Percentiles rank a stretch among this genome's conserved stretches.
These are phyloP conservation scores for Pteronotus mesoamericanus DNA, from an alignment of 2,797 vertebrate species.

Conservation along the genomic window DNA sequence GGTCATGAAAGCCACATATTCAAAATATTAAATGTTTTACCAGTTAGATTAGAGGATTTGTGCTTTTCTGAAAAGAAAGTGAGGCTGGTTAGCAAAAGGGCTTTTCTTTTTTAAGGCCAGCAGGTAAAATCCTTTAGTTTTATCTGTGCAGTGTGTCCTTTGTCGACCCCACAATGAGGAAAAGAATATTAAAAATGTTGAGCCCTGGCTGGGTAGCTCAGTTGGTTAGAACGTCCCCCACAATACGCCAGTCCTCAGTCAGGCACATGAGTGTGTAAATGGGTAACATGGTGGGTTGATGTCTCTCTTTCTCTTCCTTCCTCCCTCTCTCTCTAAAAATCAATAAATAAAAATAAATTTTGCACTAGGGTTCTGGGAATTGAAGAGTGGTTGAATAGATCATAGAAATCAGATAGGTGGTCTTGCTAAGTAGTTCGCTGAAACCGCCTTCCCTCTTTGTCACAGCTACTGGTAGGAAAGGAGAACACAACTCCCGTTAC, in stretches of 20 bases:
- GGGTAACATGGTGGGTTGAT: too few relatives aligned
- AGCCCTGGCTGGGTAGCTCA: too few relatives aligned
- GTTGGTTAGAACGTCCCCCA: too few relatives aligned
- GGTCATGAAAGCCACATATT: slow-evolving; percentile 76
- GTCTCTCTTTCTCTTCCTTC: too few relatives aligned
- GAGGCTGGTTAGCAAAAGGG: slow-evolving; percentile 31
- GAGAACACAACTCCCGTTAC: background rate
- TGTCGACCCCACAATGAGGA: slow-evolving; percentile 45
- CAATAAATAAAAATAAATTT: background rate
- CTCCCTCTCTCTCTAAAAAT: background rate
- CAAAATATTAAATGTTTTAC: slow-evolving; percentile 84
- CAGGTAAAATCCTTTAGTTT: slow-evolving; percentile 52
- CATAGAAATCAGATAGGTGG: background rate
- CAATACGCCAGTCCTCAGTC: background rate
- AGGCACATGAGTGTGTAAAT: too few relatives aligned
- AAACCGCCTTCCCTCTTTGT: slow-evolving; percentile 6
- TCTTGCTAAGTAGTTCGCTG: background rate
- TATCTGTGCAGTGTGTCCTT: slow-evolving; percentile 1
- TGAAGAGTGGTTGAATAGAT: background rate
- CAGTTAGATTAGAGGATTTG: slow-evolving; percentile 81
- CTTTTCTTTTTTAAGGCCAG: slow-evolving; percentile 31
- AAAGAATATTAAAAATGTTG: slow-evolving; percentile 37
- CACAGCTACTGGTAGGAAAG: background rate
- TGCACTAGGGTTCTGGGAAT: background rate
- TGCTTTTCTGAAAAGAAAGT: slow-evolving; percentile 65